A percentile compares a stretch with the other conserved stretches of the same genome.
phyloP scores from a whole-genome alignment of 1,140 invertebrate species.

The Meloidogyne hapla region DNA sequence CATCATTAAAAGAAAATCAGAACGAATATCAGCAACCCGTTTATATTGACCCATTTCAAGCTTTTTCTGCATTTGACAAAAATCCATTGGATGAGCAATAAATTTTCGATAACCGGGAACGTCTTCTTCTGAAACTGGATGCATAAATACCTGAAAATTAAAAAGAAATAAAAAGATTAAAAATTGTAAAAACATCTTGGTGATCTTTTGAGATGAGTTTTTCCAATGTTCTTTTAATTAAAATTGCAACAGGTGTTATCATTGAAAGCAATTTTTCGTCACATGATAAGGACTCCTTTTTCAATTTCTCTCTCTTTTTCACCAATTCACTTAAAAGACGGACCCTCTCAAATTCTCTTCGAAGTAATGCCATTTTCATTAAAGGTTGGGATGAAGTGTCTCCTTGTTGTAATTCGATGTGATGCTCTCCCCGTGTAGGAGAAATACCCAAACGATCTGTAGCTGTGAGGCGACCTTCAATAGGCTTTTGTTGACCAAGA shows the following conservation, averaged over 20 bases:
- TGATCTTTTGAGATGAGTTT: conserved; percentile 47
- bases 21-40: conserved; percentile 33
- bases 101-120: conserved; percentile 41
- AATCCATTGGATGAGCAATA: conserved; percentile 45
- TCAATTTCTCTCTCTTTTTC: conserved; percentile 50
- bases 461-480: neutral
- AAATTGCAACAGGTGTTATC: conserved; percentile 27
- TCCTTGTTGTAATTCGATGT: neutral
- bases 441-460: neutral
- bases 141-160: conserved; percentile 38
- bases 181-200: conserved; percentile 32
- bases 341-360: conserved; percentile 41
- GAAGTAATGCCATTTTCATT: conserved; percentile 11
- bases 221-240: conserved; percentile 38
- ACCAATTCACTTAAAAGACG: conserved; percentile 44
- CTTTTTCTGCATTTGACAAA: conserved; percentile 30
- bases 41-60: conserved; percentile 39
- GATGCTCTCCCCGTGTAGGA: neutral
- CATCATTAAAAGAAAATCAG: conserved; percentile 46
- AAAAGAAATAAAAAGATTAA: neutral
- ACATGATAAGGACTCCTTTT: conserved; percentile 34
- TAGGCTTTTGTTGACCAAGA: conserved; percentile 24
- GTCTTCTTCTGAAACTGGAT: conserved; percentile 45
- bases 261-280: conserved; percentile 12
- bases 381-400: neutral